These are phyloP conservation scores for Philypnodon macrostomus DNA, from an alignment of 2,797 vertebrate genomes.

Conservation along the genomic window DNA sequence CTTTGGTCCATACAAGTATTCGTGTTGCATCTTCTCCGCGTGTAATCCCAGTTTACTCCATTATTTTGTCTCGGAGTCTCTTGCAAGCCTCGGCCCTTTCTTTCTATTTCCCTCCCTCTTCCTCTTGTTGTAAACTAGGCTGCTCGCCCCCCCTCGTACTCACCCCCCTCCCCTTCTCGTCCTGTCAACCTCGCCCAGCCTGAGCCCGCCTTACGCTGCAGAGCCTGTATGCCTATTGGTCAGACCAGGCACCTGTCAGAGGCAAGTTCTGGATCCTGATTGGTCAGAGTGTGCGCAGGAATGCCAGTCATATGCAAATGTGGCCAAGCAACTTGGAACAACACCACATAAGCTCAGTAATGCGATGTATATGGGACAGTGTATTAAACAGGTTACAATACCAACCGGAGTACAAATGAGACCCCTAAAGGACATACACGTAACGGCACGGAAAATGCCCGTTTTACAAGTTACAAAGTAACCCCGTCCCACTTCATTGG, in stretches of 20 bases:
- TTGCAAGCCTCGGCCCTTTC: conserved; percentile 57
- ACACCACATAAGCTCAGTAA: conserved; percentile 1
- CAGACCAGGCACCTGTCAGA: conserved; percentile 42
- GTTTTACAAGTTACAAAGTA: conserved; percentile 34
- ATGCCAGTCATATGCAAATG: conserved; percentile 87
- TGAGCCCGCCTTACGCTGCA: conserved; percentile 61
- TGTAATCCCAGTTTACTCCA: conserved; percentile 57
- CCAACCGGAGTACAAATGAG: not conserved
- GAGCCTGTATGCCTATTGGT: conserved; percentile 58
- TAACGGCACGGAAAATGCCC: conserved; percentile 12
- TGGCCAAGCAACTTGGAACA: not conserved
- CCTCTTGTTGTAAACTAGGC: conserved; percentile 79
- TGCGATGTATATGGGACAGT: conserved; percentile 8
- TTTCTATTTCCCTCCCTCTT: conserved; percentile 77
- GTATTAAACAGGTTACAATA: not conserved
- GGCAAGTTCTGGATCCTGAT: conserved; percentile 54
- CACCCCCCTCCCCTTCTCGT: conserved; percentile 57
- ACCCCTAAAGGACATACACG: not conserved
- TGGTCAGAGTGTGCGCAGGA: conserved; percentile 74
- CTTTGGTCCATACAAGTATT: conserved; percentile 52
- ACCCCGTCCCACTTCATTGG: conserved; percentile 49
- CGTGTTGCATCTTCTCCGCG: conserved; percentile 49
- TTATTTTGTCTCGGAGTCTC: conserved; percentile 53
- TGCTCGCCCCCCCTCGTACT: conserved; percentile 61
- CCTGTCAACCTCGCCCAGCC: conserved; percentile 83